Evolutionary conservation across 2,113 vertebrate species (phyloP).

Genomic region (Athene cunicularia): DNA sequence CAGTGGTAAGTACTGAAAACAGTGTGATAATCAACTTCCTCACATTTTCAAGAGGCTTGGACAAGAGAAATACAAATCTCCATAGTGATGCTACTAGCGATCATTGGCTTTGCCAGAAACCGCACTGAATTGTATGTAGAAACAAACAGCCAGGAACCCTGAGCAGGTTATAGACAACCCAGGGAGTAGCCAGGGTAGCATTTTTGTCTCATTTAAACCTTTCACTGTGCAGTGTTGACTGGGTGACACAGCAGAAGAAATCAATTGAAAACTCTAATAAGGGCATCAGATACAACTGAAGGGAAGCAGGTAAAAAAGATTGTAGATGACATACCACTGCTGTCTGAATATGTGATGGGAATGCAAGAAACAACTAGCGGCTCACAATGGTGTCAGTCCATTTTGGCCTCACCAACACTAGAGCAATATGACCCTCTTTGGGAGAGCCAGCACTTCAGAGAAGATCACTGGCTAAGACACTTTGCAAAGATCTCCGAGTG

Average conservation of each 20-base stretch:
- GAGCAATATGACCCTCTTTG: not conserved
- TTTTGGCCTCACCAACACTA: not conserved
- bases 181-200: not conserved
- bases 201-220: slow-evolving; percentile 18
- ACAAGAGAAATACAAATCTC: not conserved
- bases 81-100: not conserved
- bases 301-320: not conserved
- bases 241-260: slow-evolving; percentile 34
- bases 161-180: not conserved
- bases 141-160: slow-evolving; percentile 37
- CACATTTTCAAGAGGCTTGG: not conserved
- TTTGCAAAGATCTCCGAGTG: not conserved
- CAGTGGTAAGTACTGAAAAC: not conserved
- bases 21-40: not conserved
- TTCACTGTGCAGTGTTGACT: not conserved
- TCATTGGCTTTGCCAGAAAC: not conserved
- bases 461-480: not conserved
- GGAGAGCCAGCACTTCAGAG: not conserved
- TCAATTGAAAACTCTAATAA: slow-evolving; percentile 40
- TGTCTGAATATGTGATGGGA: not conserved
- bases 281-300: not conserved
- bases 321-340: not conserved
- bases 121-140: not conserved
- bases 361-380: not conserved
- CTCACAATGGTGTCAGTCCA: not conserved